Evolutionary conservation across 1,140 invertebrate genomes (phyloP).

Genomic region (Luehdorfia chinensis): DNA sequence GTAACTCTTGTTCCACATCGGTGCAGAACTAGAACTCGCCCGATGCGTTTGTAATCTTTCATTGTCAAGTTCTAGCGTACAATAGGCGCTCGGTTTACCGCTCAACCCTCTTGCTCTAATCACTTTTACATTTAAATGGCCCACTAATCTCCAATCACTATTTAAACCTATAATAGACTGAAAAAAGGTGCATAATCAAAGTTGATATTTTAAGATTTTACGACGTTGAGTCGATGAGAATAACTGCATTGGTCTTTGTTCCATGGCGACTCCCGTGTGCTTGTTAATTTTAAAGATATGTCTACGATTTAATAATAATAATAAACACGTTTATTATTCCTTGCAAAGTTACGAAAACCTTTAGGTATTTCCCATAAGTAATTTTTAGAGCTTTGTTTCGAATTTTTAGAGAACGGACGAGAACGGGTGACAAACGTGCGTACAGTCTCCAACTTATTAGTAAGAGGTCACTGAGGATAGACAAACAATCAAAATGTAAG

Average conservation of each 20-base stretch:
- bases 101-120: slow-evolving; percentile 90
- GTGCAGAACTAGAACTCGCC: slow-evolving; percentile 94
- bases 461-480: too few species aligned
- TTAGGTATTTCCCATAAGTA: too few species aligned
- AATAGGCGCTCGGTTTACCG: slow-evolving; percentile 96
- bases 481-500: too few species aligned
- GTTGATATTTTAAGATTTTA: background rate
- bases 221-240: background rate
- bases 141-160: slow-evolving; percentile 88
- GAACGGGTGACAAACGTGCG: too few species aligned
- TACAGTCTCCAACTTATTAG: too few species aligned
- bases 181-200: slow-evolving; percentile 18
- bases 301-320: too few species aligned
- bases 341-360: too few species aligned
- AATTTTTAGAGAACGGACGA: too few species aligned
- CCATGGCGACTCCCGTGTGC: too few species aligned
- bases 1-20: slow-evolving; percentile 98
- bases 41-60: slow-evolving; percentile 96
- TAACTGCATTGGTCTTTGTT: background rate
- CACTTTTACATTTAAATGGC: slow-evolving; percentile 90
- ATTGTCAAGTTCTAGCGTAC: slow-evolving; percentile 96
- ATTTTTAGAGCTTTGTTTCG: too few species aligned
- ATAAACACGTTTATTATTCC: too few species aligned
- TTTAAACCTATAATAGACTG: slow-evolving; percentile 71
- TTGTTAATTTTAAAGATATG: too few species aligned